phyloP scores from a whole-genome alignment of 2,888 invertebrate genomes.

The Erebia aethiops region DNA sequence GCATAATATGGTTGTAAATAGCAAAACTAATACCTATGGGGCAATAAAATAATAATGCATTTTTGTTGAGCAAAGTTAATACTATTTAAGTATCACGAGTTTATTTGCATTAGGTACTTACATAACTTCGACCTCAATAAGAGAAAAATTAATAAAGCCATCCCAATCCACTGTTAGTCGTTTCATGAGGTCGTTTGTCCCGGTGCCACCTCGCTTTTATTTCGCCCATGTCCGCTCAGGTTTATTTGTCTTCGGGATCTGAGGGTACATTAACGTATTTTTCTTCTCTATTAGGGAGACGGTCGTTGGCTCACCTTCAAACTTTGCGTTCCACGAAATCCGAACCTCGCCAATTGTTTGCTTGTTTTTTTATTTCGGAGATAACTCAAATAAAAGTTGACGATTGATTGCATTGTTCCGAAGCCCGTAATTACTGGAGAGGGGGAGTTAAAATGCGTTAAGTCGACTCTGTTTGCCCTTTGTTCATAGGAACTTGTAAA shows the following conservation, averaged over 20 bases:
- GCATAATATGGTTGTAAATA: not conserved
- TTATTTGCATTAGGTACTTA: not conserved
- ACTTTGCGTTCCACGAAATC: conserved; percentile 72
- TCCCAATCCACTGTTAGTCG: conserved; percentile 43
- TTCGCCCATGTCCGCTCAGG: conserved; percentile 74
- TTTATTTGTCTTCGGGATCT: conserved; percentile 82
- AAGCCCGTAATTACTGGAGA: conserved; percentile 65
- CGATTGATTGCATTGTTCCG: conserved; percentile 77
- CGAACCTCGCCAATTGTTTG: conserved; percentile 65
- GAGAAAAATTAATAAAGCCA: conserved; percentile 13
- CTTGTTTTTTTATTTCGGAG: conserved; percentile 75
- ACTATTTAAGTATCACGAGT: not conserved
- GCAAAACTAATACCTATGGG: not conserved
- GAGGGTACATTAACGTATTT: conserved; percentile 83
- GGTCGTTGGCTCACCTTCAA: conserved; percentile 77
- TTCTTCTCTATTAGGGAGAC: conserved; percentile 81
- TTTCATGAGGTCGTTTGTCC: conserved; percentile 75
- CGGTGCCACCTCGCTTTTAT: conserved; percentile 74
- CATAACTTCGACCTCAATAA: not conserved
- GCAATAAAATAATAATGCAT: not conserved
- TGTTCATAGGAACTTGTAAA: conserved; percentile 52
- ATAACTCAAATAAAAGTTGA: conserved; percentile 81
- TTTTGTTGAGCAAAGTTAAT: not conserved
- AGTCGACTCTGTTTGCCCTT: conserved; percentile 56
- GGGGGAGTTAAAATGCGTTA: conserved; percentile 54